Conservation (phyloP, 2,113 vertebrate genomes). For the Psophia crepitans region DNA sequence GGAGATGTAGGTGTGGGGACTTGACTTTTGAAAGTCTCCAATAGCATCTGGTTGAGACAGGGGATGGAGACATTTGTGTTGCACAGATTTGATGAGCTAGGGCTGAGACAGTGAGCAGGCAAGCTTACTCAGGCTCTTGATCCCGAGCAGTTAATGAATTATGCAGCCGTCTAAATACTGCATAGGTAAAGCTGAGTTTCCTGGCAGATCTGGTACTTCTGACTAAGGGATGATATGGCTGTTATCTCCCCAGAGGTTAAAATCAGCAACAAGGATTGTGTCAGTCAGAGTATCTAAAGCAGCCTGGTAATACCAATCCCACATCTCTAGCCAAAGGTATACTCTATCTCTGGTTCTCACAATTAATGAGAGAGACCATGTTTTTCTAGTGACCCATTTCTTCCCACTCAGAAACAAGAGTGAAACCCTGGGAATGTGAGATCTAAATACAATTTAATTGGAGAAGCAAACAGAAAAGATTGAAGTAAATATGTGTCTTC, state of each 20-base stretch:
- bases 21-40: not conserved
- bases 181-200: not conserved
- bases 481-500: not conserved
- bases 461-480: not conserved
- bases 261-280: not conserved
- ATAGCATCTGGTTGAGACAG: not conserved
- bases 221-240: not conserved
- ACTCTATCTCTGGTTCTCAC: not conserved
- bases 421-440: not conserved
- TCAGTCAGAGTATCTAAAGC: not conserved
- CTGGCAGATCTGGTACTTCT: not conserved
- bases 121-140: not conserved
- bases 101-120: not conserved
- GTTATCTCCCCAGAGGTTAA: not conserved
- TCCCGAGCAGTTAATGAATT: not conserved
- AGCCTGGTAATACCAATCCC: not conserved
- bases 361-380: not conserved
- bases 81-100: not conserved
- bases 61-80: not conserved
- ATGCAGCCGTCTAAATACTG: not conserved
- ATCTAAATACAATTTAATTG: not conserved
- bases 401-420: not conserved
- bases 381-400: not conserved
- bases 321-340: not conserved
- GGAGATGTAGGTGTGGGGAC: not conserved